Evolutionary conservation across 2,888 invertebrate species (phyloP).

Genomic region (Actias luna): DNA sequence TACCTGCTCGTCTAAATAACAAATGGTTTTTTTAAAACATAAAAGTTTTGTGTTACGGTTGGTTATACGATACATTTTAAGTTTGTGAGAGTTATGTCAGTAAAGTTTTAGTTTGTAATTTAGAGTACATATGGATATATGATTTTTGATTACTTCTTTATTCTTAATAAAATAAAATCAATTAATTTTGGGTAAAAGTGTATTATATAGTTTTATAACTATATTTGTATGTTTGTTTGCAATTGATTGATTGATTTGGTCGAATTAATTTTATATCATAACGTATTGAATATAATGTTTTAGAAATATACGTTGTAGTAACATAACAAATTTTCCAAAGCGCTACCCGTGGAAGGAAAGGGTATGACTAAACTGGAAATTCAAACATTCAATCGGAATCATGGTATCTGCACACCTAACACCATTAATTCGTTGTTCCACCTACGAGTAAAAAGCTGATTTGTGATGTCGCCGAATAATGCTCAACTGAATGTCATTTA

Average conservation of each 20-base stretch:
- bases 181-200: too few species aligned
- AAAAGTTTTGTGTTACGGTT: constrained; percentile 49
- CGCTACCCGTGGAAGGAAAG: constrained; percentile 30
- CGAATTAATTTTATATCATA: neutral
- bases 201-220: too few species aligned
- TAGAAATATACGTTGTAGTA: neutral
- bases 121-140: neutral
- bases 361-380: constrained; percentile 27
- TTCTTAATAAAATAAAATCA: constrained; percentile 16
- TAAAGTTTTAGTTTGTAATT: neutral
- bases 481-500: constrained; percentile 44
- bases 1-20: constrained; percentile 68
- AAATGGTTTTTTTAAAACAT: constrained; percentile 46
- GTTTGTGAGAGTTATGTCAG: neutral
- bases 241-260: too few species aligned
- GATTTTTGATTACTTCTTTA: neutral
- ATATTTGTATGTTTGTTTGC: neutral
- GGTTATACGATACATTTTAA: constrained; percentile 41
- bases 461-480: constrained; percentile 46
- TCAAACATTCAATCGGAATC: constrained; percentile 9
- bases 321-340: constrained; percentile 35
- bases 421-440: constrained; percentile 38
- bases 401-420: constrained; percentile 25
- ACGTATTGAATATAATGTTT: too few species aligned
- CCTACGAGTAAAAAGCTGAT: constrained; percentile 48